These are phyloP conservation scores for Pseudococcus longispinus DNA, from an alignment of 2,888 invertebrate species.

Conservation along the genomic window DNA sequence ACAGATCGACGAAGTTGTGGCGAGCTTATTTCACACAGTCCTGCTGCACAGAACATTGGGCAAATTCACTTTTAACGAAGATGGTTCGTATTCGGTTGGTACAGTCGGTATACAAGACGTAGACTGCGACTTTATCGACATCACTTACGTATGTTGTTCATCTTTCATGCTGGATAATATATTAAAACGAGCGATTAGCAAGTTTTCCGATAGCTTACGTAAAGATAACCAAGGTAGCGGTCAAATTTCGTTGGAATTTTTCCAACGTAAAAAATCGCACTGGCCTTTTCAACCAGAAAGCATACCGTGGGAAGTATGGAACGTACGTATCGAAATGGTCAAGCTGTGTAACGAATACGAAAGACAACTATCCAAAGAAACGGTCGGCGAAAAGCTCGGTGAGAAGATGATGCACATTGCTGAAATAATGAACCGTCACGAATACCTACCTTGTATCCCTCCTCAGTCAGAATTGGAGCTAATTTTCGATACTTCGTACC, in stretches of 20 bases:
- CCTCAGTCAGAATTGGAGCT: conserved; percentile 89
- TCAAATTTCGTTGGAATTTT: conserved; percentile 93
- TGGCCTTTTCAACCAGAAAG: conserved; percentile 92
- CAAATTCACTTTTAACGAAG: conserved; percentile 87
- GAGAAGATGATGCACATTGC: conserved; percentile 95
- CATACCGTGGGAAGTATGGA: conserved; percentile 99
- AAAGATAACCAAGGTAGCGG: conserved; percentile 74
- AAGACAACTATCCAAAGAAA: conserved; percentile 84
- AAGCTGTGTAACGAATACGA: conserved; percentile 86
- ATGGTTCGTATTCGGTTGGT: conserved; percentile 94
- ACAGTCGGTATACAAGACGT: conserved; percentile 95
- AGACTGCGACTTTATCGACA: conserved; percentile 96
- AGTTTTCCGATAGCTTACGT: conserved; percentile 79
- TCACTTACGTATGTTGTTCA: conserved; percentile 92
- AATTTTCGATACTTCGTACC: conserved; percentile 91
- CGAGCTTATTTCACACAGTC: conserved; percentile 90
- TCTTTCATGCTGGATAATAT: conserved; percentile 78
- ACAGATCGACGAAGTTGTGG: conserved; percentile 90
- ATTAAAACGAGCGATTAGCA: conserved; percentile 77
- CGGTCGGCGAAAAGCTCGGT: conserved; percentile 83
- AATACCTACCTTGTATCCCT: conserved; percentile 96
- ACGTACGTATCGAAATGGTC: conserved; percentile 86
- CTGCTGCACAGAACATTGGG: conserved; percentile 89
- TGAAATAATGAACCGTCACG: conserved; percentile 93
- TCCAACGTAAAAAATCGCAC: conserved; percentile 85